phyloP scores from a whole-genome alignment of 2,797 vertebrate genomes.

The Tolypeutes matacus region DNA sequence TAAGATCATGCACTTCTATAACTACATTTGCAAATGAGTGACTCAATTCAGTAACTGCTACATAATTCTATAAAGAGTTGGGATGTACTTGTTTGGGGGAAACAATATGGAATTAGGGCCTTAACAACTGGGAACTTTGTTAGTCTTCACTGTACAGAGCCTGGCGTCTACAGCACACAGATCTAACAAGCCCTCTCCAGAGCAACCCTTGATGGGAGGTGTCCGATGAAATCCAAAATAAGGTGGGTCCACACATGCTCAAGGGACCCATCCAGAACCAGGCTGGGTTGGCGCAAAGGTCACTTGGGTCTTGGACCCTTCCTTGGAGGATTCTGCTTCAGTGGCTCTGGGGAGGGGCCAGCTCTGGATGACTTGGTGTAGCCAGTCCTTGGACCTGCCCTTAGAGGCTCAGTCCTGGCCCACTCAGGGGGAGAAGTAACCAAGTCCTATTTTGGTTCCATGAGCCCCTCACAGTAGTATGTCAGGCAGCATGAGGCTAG shows the following conservation, averaged over 20 bases:
- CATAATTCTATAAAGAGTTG: conserved; percentile 40
- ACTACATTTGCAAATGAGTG: conserved; percentile 56
- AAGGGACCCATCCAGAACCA: background rate
- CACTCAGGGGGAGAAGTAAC: background rate
- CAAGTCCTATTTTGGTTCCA: conserved; percentile 56
- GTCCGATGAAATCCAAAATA: background rate
- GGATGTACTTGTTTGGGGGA: conserved; percentile 23
- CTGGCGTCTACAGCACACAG: background rate
- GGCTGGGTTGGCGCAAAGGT: background rate
- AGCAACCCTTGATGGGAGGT: background rate
- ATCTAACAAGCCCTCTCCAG: background rate
- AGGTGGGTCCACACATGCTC: background rate
- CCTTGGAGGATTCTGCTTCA: background rate
- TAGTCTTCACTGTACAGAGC: background rate
- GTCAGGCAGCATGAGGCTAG: background rate
- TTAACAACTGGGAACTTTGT: background rate
- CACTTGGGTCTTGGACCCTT: background rate
- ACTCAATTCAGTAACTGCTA: conserved; percentile 33
- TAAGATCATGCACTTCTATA: conserved; percentile 7
- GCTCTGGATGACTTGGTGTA: background rate
- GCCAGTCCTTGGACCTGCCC: background rate
- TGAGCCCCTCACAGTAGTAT: background rate
- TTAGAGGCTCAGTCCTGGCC: background rate
- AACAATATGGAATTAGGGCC: conserved; percentile 25
- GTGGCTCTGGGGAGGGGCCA: background rate